A percentile compares a stretch with the other conserved stretches of the same genome.
phyloP scores from a whole-genome alignment of 64 coral and sea anemone species.

The Actinia equina region DNA sequence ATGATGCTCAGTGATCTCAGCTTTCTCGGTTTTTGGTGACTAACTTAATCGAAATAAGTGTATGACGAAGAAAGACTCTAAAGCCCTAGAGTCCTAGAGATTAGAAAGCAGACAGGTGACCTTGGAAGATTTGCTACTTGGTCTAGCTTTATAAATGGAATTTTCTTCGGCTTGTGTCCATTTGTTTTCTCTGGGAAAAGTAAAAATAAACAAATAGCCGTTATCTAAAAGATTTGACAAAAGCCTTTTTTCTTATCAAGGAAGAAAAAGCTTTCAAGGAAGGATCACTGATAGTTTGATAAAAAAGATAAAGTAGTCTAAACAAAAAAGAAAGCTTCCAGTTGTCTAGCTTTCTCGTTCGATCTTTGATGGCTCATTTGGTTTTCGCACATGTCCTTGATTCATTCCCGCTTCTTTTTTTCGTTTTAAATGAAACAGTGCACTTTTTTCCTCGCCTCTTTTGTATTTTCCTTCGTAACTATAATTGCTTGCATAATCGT shows the following conservation, averaged over 20 bases:
- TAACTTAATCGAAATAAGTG: too few relatives aligned
- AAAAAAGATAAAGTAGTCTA: background rate
- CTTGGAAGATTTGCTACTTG: background rate
- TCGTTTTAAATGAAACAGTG: background rate
- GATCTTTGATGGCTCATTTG: background rate
- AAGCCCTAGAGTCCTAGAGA: background rate
- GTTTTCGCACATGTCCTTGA: background rate
- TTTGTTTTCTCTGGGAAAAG: slow-evolving; percentile 67
- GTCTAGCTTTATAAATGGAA: slow-evolving; percentile 39
- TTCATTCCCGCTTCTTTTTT: background rate
- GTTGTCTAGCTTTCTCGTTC: background rate
- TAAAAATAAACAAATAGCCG: background rate
- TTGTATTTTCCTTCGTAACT: too few relatives aligned
- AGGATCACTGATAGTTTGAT: background rate
- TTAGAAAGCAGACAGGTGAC: background rate
- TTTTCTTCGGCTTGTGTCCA: slow-evolving; percentile 74
- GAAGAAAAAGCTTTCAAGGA: background rate
- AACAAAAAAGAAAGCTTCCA: background rate
- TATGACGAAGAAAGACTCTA: too few relatives aligned
- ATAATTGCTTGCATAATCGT: too few relatives aligned
- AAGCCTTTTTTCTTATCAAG: background rate
- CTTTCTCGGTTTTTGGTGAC: too few relatives aligned
- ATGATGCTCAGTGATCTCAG: too few relatives aligned
- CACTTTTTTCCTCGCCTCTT: background rate
- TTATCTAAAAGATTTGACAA: background rate